Base-by-base conservation (phyloP, 2,888 invertebrate genomes). In the Sisyra terminalis region DNA sequence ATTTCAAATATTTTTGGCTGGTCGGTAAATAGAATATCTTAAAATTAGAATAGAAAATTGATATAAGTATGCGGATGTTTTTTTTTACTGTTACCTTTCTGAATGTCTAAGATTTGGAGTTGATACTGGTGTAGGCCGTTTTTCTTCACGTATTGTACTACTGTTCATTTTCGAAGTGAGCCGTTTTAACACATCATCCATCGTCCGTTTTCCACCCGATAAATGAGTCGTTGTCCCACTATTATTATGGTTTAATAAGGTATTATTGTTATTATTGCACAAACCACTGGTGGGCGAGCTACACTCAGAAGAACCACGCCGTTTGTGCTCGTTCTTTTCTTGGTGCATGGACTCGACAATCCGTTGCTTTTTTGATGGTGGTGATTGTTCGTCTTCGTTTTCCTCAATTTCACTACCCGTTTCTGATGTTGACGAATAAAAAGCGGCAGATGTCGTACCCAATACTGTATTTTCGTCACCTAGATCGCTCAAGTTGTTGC, bases 151-250 rank as follows among this genome's bases (percentile, higher is more conserved):
- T 48, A 79, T 70, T 32, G 78, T 77, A 56, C 78, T 80, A 60
- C 76, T 79, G 59, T 80, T 78, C 76, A 84, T 83, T 65, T 87
- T 88, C 48, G 85, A 83, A 49, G 85, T 87, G 52, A 71, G 70
- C 60, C 84, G 74, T 64, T 86, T 85, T 42, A 88, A 69, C 36
- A 90, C 89, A 67, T 89, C 87, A 67, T 90, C 89, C 89, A 90
- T 89, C 47, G 87, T 83, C 61, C 82, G 69, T 64, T 83, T 83
- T 52, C 73, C 69, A 46, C 74, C 73, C 45, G 70, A 71, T 50
- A 63, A 67, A 49, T 63, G 62, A 18, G 62, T 54, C 5, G 16
- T 15, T 2, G 35, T 37, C 16, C 37, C 18, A 13, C 37, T 16
- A 66, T 65, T 59, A 55, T 75, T 75, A 52, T 74, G 75, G 55